Conservation (phyloP, 1,140 invertebrate species). For the Archegozetes longisetosus region DNA sequence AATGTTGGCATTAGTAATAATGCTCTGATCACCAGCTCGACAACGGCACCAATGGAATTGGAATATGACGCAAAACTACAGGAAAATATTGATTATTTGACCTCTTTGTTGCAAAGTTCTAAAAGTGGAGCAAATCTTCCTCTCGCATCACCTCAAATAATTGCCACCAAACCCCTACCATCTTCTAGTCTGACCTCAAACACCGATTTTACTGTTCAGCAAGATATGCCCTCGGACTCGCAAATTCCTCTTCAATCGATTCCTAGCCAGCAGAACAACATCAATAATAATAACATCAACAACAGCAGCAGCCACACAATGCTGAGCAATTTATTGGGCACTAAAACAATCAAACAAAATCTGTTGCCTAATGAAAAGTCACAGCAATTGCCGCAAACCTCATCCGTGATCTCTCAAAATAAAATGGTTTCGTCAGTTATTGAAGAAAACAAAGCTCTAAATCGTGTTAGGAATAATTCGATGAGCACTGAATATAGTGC, state of each 20-base stretch:
- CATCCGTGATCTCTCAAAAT: constrained; percentile 1
- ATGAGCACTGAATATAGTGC: constrained; percentile 17
- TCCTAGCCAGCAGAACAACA: not conserved
- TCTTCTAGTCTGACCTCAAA: not conserved
- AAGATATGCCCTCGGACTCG: not conserved
- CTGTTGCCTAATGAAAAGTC: not conserved
- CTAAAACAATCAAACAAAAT: not conserved
- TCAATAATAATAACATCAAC: not conserved
- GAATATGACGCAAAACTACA: not conserved
- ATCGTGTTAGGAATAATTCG: constrained; percentile 12
- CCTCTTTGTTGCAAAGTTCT: not conserved
- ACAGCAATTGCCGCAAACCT: not conserved
- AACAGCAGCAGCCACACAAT: not conserved
- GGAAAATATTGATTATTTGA: constrained; percentile 1
- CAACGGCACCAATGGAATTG: not conserved
- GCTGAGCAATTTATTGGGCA: not conserved
- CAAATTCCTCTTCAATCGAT: not conserved
- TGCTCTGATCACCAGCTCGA: constrained; percentile 23
- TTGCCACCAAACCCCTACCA: not conserved
- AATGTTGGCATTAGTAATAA: not conserved
- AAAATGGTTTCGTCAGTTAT: not conserved
- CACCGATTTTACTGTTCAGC: not conserved
- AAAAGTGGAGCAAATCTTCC: not conserved
- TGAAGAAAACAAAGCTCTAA: not conserved
- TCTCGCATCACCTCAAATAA: not conserved